These are phyloP conservation scores for Cosmia pyralina DNA, from an alignment of 2,888 invertebrate genomes.

Conservation along the genomic window DNA sequence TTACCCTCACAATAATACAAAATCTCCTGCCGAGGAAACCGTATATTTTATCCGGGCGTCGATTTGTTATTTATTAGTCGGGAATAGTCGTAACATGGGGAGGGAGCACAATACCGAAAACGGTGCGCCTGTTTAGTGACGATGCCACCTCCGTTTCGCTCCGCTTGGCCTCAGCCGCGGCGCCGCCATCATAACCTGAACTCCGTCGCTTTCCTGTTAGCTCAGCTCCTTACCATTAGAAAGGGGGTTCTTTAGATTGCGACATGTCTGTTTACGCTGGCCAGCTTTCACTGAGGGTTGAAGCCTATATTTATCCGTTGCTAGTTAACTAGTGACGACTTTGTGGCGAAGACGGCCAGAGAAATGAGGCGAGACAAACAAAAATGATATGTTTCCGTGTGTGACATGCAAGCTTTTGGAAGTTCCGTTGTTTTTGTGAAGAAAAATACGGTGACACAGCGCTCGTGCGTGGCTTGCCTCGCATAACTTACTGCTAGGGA, in stretches of 20 bases:
- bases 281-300: slow-evolving; percentile 76
- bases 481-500: slow-evolving; percentile 68
- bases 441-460: slow-evolving; percentile 77
- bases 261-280: slow-evolving; percentile 77
- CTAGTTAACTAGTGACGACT: slow-evolving; percentile 83
- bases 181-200: slow-evolving; percentile 76
- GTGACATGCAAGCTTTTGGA: slow-evolving; percentile 78
- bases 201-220: slow-evolving; percentile 75
- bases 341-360: slow-evolving; percentile 81
- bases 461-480: slow-evolving; percentile 73
- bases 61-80: slow-evolving; percentile 90
- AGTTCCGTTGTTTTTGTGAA: slow-evolving; percentile 74
- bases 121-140: slow-evolving; percentile 88
- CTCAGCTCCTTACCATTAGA: slow-evolving; percentile 67
- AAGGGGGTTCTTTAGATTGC: slow-evolving; percentile 72
- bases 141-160: slow-evolving; percentile 84
- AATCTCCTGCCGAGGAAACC: slow-evolving; percentile 83
- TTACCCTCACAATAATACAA: slow-evolving; percentile 77
- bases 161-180: slow-evolving; percentile 77
- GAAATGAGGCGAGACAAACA: slow-evolving; percentile 84
- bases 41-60: slow-evolving; percentile 88
- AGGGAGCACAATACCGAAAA: slow-evolving; percentile 86
- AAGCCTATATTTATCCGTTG: slow-evolving; percentile 83
- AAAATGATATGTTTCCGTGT: slow-evolving; percentile 82
- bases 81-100: slow-evolving; percentile 88